Base-by-base conservation (phyloP, 2,888 invertebrate species). In the Leistus spinibarbis region DNA sequence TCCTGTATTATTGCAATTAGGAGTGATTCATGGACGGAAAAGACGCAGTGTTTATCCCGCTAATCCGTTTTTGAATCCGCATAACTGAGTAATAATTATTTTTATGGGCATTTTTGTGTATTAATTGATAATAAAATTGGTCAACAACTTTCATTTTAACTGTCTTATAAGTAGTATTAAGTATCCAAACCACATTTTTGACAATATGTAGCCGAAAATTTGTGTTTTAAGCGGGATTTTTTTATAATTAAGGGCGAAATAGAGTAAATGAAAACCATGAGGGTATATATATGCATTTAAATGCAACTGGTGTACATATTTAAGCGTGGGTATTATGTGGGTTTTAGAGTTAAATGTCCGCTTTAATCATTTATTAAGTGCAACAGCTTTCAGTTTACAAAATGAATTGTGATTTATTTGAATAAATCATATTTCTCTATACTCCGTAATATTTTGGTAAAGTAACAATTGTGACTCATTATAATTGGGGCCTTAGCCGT, bases 1-100 rank as follows among this genome's bases (percentile, higher is more conserved):
- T 85, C 95, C 95, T 3, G 88, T 94, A 69, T 88, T 95, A 13
- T 84, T 95, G 54, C 94, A 94, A 83, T 88, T 95, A 60, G 94
- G 94, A 23, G 91, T 93, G 0, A 87, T 94, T 7, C 89, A 91
- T 16, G 93, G 92, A 16, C 86, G 88, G 78, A 83, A 88, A 76
- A 88, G 85, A 79, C 88, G 89, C 81, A 86, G 91, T 74, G 62
- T 65, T 19, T 78, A 78, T 53, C 78, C 78, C 2, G 69, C 13
- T 19, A 78, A 77, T 77, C 76, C 76, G 3, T 70, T 56, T 40
- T 70, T 77, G 24, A 56, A 60, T 67, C 77, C 77, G 9, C 54
- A 70, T 7, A 24, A 24, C 3, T 24, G 7, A 24, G 3, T 4
- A 24, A 24, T 7, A 7, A 24, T 24, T 24, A 4, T 24, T 24